Evolutionary conservation across 35 echinoderm and acorn worm genomes (phyloP), one percentile per base, ranked within the genome.

Genomic region (Apostichopus japonicus): DNA sequence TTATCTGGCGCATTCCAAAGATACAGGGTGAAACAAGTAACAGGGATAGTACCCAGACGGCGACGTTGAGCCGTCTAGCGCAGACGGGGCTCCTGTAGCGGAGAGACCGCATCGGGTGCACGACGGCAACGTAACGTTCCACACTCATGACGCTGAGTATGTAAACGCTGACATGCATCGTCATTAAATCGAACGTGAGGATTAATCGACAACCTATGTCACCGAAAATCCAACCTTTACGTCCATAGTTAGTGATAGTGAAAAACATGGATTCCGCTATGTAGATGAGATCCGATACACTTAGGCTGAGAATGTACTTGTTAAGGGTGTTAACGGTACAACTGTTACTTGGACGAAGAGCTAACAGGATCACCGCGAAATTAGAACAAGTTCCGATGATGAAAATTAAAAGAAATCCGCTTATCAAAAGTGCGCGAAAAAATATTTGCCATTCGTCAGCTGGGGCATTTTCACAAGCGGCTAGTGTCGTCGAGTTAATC

Each of bases 101-200:
- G 1, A 91, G 33, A 16, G 93, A 94, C 53, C 87, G 23, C 79
- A 94, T 94, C 15, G 93, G 93, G 21, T 82, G 88, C 23, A 94
- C 93, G 1, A 94, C 88, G 1, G 93, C 93, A 6, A 94, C 87
- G 27, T 90, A 94, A 1, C 93, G 77, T 67, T 94, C 93, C 24
- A 94, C 87, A 59, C 93, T 94, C 93, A 94, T 94, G 1, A 90
- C 80, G 54, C 78, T 82, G 56, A 94, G 81, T 13, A 90, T 94
- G 27, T 91, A 94, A 6, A 90, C 88, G 73, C 93, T 90, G 0
- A 90, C 93, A 11, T 90, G 77, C 93, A 94, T 94, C 5, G 88
- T 83, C 6, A 84, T 23, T 25, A 94, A 53, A 27, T 94, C 93
- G 6, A 83, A 23, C 15, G 58, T 55, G 1, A 90, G 9, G 8